Evolutionary conservation across 2,888 invertebrate species (phyloP).

Genomic region (Parascotia fuliginaria): DNA sequence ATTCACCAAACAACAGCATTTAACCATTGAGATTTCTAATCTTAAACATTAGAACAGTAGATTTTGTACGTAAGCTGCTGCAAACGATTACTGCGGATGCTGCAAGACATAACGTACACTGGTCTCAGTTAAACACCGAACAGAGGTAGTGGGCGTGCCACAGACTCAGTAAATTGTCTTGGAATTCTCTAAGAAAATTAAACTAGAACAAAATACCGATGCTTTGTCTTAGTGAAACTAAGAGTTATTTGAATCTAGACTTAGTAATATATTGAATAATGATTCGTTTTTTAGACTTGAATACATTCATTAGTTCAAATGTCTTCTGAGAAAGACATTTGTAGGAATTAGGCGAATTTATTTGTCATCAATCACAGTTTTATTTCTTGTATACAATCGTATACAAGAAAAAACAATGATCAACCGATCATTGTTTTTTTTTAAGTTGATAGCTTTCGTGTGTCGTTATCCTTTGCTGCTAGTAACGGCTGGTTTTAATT

Average conservation of each 20-base stretch:
- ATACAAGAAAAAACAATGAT: too few species aligned
- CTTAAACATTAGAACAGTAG: neutral
- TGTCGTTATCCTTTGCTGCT: too few species aligned
- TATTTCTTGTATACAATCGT: too few species aligned
- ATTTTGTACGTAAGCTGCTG: slow-evolving; percentile 2
- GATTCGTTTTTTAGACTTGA: too few species aligned
- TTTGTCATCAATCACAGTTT: too few species aligned
- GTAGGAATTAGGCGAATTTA: too few species aligned
- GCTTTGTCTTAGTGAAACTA: neutral
- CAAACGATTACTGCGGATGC: neutral
- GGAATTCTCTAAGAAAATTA: neutral
- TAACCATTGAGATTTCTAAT: neutral
- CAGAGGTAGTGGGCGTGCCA: neutral
- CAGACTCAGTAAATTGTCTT: neutral
- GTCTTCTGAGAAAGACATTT: too few species aligned
- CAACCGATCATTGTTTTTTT: too few species aligned
- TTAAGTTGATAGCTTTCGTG: too few species aligned
- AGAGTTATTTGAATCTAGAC: neutral
- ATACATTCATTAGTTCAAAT: too few species aligned
- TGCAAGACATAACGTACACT: slow-evolving; percentile 1
- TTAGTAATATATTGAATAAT: neutral
- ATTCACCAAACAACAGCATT: too few species aligned
- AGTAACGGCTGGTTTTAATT: too few species aligned
- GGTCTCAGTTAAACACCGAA: slow-evolving; percentile 1
- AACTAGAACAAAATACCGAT: neutral